These are phyloP conservation scores for Acrobasis suavella DNA, from an alignment of 2,888 invertebrate species.

Conservation along the genomic window DNA sequence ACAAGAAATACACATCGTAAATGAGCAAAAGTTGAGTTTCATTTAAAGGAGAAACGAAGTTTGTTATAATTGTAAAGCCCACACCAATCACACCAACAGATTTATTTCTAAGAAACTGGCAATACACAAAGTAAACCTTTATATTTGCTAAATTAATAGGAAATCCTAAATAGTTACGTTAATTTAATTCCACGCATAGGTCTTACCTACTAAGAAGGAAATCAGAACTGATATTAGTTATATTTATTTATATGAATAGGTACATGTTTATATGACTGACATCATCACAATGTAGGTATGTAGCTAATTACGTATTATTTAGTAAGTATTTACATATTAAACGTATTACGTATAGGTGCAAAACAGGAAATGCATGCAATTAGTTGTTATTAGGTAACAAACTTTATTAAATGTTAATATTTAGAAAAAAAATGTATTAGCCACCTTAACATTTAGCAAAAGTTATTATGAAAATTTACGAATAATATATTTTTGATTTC, in stretches of 20 bases:
- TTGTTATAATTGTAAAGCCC: neutral
- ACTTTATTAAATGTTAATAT: neutral
- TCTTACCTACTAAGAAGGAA: too few relatives aligned
- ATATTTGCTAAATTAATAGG: neutral
- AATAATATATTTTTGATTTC: too few relatives aligned
- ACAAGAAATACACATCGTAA: neutral
- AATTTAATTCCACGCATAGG: neutral
- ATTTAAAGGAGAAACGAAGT: conserved; percentile 5
- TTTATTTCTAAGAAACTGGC: conserved; percentile 6
- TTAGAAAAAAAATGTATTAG: neutral
- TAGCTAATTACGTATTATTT: neutral
- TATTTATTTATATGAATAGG: too few relatives aligned
- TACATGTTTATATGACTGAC: neutral
- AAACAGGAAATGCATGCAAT: conserved; percentile 3
- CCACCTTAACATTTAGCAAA: neutral
- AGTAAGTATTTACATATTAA: too few relatives aligned
- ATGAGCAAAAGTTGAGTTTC: conserved; percentile 13
- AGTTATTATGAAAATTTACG: neutral
- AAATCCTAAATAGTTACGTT: neutral
- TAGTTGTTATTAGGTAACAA: neutral
- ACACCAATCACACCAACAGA: conserved; percentile 3
- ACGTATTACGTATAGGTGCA: neutral
- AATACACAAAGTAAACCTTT: neutral
- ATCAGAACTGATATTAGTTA: too few relatives aligned
- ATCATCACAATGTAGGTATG: neutral